These are phyloP conservation scores for Geothlypis trichas DNA, from an alignment of 2,113 vertebrate genomes.

Conservation along the genomic window DNA sequence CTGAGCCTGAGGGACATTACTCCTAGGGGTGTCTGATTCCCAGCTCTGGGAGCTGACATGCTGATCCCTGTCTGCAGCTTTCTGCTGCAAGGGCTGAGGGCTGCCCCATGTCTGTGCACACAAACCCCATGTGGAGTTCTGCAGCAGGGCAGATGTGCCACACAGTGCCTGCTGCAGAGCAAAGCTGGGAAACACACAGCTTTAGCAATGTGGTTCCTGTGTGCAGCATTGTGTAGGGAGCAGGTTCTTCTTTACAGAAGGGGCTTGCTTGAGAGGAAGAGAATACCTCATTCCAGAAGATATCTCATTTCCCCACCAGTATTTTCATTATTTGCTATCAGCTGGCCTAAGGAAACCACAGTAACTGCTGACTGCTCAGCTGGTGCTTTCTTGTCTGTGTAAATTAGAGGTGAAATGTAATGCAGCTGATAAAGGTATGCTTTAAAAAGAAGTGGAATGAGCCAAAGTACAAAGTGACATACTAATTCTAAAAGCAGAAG, in stretches of 20 bases:
- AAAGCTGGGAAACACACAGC: not conserved
- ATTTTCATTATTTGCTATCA: not conserved
- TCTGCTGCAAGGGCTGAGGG: not conserved
- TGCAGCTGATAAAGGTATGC: not conserved
- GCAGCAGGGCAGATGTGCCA: not conserved
- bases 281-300: not conserved
- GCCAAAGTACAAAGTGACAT: not conserved
- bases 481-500: not conserved
- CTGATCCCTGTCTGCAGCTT: not conserved
- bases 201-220: not conserved
- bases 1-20: not conserved
- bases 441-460: not conserved
- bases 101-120: not conserved
- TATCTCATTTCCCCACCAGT: not conserved
- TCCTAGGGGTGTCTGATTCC: not conserved
- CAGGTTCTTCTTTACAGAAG: not conserved
- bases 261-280: not conserved
- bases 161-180: not conserved
- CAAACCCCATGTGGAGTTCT: not conserved
- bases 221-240: not conserved
- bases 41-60: rapidly evolving
- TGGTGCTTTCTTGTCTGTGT: not conserved
- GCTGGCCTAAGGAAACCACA: not conserved
- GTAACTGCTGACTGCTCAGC: not conserved
- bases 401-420: not conserved